phyloP scores from a whole-genome alignment of 2,797 vertebrate genomes.

The Myotis daubentonii region DNA sequence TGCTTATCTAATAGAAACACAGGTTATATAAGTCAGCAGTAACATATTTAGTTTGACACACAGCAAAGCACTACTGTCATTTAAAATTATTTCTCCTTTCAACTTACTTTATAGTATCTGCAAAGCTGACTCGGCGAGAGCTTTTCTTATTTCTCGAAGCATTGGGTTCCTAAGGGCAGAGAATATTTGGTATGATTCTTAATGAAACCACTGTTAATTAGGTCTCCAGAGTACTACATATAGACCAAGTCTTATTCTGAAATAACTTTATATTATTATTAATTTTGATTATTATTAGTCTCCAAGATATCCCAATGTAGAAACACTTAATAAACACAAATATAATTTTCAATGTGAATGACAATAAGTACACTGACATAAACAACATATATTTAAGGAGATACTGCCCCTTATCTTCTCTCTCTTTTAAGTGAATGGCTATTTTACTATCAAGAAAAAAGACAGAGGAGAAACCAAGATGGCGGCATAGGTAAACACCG shows the following conservation, averaged over 20 bases:
- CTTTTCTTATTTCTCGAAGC: slow-evolving; percentile 82
- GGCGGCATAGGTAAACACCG: too few relatives aligned
- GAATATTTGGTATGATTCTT: slow-evolving; percentile 52
- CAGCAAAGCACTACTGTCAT: slow-evolving; percentile 36
- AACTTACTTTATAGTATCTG: slow-evolving; percentile 88
- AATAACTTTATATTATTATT: slow-evolving; percentile 45
- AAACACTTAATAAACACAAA: slow-evolving; percentile 28
- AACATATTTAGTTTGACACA: slow-evolving; percentile 5
- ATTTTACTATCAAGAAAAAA: neutral
- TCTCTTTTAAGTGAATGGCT: slow-evolving; percentile 1
- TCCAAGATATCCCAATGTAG: neutral
- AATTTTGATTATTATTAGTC: slow-evolving; percentile 11
- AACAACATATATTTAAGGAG: slow-evolving; percentile 27
- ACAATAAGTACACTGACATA: neutral
- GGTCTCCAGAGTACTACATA: neutral
- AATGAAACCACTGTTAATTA: slow-evolving; percentile 45
- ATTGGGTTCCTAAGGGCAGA: slow-evolving; percentile 78
- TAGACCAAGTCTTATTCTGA: slow-evolving; percentile 55
- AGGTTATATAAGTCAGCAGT: neutral
- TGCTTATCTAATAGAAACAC: neutral
- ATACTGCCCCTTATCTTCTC: neutral
- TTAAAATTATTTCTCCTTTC: slow-evolving; percentile 48
- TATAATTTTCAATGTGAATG: slow-evolving; percentile 46
- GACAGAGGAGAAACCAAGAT: neutral
- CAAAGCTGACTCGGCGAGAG: slow-evolving; percentile 88